These are phyloP conservation scores for Philonicus albiceps DNA, from an alignment of 2,888 invertebrate genomes.

Conservation along the genomic window DNA sequence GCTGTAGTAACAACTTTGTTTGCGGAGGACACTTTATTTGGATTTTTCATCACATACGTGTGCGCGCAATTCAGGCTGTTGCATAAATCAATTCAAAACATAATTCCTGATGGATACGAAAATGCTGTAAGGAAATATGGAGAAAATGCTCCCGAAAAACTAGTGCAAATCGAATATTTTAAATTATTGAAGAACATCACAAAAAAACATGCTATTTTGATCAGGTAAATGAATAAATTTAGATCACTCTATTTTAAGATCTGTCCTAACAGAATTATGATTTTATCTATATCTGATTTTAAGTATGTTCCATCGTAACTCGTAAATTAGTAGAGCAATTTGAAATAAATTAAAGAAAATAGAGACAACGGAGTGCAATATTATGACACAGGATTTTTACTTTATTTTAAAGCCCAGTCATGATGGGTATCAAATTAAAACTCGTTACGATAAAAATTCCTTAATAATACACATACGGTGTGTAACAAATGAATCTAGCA, in stretches of 20 bases:
- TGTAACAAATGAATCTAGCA: too few relatives aligned
- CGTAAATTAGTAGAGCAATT: too few relatives aligned
- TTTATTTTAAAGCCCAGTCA: too few relatives aligned
- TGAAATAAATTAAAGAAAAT: too few relatives aligned
- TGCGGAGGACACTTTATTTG: slow-evolving; percentile 61
- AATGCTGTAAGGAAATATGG: slow-evolving; percentile 43
- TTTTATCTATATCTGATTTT: too few relatives aligned
- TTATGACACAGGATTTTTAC: too few relatives aligned
- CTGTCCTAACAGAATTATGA: background rate
- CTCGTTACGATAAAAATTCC: too few relatives aligned
- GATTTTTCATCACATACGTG: slow-evolving; percentile 60
- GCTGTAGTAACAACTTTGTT: slow-evolving; percentile 61
- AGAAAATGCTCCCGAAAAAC: slow-evolving; percentile 22
- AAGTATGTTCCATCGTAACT: too few relatives aligned
- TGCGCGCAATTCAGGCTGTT: slow-evolving; percentile 60
- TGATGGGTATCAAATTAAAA: too few relatives aligned
- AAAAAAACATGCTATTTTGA: slow-evolving; percentile 55
- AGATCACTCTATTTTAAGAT: background rate
- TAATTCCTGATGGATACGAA: slow-evolving; percentile 51
- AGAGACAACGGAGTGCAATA: too few relatives aligned
- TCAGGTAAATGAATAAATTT: slow-evolving; percentile 53
- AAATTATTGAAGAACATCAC: slow-evolving; percentile 53
- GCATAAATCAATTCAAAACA: slow-evolving; percentile 55
- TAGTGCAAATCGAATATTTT: slow-evolving; percentile 50
- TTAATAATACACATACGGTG: too few relatives aligned